These are phyloP conservation scores for Pocota personata DNA, from an alignment of 2,888 invertebrate genomes.

Conservation along the genomic window DNA sequence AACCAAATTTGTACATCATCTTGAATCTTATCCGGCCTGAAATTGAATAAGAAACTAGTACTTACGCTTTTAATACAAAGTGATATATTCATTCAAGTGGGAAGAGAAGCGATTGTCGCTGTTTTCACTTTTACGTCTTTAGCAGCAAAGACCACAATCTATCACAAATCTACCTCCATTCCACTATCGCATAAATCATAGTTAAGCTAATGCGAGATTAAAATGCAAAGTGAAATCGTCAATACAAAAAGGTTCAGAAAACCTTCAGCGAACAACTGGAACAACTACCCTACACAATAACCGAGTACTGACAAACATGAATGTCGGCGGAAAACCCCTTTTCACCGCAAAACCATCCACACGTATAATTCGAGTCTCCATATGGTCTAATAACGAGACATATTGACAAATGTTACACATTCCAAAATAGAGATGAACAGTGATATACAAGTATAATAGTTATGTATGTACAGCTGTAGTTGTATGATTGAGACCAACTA, in stretches of 20 bases:
- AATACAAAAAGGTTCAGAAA: slow-evolving; percentile 14
- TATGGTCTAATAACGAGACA: slow-evolving; percentile 52
- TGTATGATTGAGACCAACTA: background rate
- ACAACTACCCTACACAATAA: slow-evolving; percentile 24
- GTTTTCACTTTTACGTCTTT: background rate
- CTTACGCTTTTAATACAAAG: too few relatives aligned
- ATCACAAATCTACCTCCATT: background rate
- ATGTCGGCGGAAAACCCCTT: slow-evolving; percentile 20
- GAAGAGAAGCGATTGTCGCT: too few relatives aligned
- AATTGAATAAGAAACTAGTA: too few relatives aligned
- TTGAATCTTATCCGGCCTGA: too few relatives aligned
- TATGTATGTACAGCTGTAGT: background rate
- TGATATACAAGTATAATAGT: background rate
- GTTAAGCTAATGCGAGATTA: slow-evolving; percentile 2
- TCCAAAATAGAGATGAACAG: slow-evolving; percentile 17
- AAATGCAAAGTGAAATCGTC: slow-evolving; percentile 13
- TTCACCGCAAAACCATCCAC: slow-evolving; percentile 39
- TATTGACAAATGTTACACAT: slow-evolving; percentile 52
- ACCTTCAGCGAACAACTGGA: background rate
- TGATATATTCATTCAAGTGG: too few relatives aligned
- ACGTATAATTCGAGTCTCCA: slow-evolving; percentile 41
- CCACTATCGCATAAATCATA: slow-evolving; percentile 13
- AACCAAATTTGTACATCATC: too few relatives aligned
- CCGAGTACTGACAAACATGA: background rate
- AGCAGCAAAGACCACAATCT: background rate